Evolutionary conservation across 2,797 vertebrate species (phyloP), one percentile per base, ranked within the genome.

Genomic region (Syngnathus acus): DNA sequence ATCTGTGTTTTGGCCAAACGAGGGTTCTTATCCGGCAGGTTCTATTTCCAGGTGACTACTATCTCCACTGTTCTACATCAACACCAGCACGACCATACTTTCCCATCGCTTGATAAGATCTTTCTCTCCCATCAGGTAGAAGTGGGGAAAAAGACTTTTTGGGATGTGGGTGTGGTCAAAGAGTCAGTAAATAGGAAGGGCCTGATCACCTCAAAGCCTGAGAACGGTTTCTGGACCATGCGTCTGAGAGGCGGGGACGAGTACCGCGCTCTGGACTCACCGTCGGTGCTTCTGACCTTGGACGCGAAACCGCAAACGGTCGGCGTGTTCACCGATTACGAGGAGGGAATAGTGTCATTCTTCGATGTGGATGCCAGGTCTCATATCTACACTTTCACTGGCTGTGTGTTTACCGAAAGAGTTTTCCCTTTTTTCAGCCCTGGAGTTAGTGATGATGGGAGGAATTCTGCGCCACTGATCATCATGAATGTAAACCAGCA

Each of bases 101-200:
- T 14, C 59, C 14, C n/a, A 6, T 1, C 0, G 48, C 62, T 48
- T 63, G 5, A 19, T 53, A 4, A 14, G 11, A 23, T 32, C 13
- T 10, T 14, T 23, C 40, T 14, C 19, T 0, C 38, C 4, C 1
- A 42, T 82, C 85, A 93, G 80, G 91, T 94, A 1, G 78, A 77
- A 0, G 89, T 94, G 0, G 84, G 82, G 0, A 54, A 72, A 0
- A 92, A 91, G 68, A 91, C 89, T 40, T 89, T 76, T 66, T 95
- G 93, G 93, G 88, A 93, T 2, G 57, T 95, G 5, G 94, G 94
- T 0, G 76, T 95, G 21, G 92, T 93, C 40, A 89, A 65, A 50
- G 87, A 84, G 68, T 86, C 81, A 0, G 83, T 88, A 26, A 87
- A 83, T 70, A 85, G 92, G 66, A 93, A 93, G 60, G 93, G 92